These are phyloP conservation scores for Psittacula cyanocephala DNA, from an alignment of 2,113 vertebrate species.

Conservation along the genomic window DNA sequence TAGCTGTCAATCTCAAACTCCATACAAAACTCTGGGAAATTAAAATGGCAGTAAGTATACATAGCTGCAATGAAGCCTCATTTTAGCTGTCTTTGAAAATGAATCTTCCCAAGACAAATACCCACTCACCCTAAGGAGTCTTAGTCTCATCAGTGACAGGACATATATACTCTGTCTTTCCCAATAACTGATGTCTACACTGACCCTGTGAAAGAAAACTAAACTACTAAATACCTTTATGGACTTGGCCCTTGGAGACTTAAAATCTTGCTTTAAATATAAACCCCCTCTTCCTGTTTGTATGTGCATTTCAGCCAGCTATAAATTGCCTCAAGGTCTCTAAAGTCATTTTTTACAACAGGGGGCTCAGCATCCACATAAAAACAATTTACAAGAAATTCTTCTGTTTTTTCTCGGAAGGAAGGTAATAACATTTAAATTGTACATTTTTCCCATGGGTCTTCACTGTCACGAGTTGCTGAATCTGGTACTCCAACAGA, in stretches of 20 bases:
- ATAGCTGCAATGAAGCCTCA: not conserved
- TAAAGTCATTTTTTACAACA: slow-evolving; percentile 31
- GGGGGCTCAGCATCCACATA: not conserved
- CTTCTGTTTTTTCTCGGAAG: not conserved
- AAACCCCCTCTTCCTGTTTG: not conserved
- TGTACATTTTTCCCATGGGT: not conserved
- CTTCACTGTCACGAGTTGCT: not conserved
- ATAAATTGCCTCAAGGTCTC: slow-evolving; percentile 7
- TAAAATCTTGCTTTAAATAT: not conserved
- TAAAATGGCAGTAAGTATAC: not conserved
- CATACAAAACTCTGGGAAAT: not conserved
- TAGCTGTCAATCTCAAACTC: not conserved
- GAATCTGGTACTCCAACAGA: not conserved
- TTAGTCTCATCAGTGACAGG: not conserved
- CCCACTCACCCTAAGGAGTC: not conserved
- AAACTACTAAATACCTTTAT: slow-evolving; percentile 3
- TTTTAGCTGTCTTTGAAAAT: not conserved
- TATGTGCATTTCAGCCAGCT: not conserved
- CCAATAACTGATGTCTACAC: not conserved
- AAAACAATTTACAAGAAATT: slow-evolving; percentile 23
- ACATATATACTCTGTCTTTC: not conserved
- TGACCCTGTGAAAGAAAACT: not conserved
- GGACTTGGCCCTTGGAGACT: not conserved
- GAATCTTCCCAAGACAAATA: not conserved
- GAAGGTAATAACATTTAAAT: slow-evolving; percentile 31